Evolutionary conservation across 2,113 vertebrate genomes (phyloP).

Genomic region (Melospiza melodia): DNA sequence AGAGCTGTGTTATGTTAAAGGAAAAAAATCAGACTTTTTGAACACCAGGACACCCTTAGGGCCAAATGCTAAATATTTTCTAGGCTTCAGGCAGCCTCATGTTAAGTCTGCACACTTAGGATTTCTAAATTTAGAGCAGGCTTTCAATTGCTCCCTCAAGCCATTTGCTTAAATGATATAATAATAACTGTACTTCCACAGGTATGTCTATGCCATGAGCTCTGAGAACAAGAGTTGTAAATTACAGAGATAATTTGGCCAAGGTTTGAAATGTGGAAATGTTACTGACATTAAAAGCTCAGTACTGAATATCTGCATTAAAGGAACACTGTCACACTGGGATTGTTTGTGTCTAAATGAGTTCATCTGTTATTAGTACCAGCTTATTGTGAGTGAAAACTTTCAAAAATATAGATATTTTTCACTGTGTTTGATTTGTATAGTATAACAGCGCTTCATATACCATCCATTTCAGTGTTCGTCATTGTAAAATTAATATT

Average conservation of each 20-base stretch:
- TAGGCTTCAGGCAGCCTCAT: not conserved
- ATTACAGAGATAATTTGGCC: not conserved
- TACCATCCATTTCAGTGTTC: not conserved
- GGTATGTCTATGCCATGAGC: not conserved
- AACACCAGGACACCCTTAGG: not conserved
- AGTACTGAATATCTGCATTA: not conserved
- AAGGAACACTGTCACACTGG: not conserved
- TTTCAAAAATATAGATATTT: not conserved
- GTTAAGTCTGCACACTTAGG: not conserved
- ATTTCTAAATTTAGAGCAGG: not conserved
- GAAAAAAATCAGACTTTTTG: not conserved
- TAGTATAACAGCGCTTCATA: not conserved
- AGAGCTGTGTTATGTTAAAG: not conserved
- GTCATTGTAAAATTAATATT: not conserved
- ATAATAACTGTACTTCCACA: not conserved
- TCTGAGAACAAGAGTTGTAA: not conserved
- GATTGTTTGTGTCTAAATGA: not conserved
- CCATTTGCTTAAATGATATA: not conserved
- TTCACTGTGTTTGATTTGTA: not conserved
- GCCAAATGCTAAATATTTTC: not conserved
- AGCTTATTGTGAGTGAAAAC: not conserved
- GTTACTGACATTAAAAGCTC: not conserved
- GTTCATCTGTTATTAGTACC: not conserved
- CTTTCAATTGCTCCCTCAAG: constrained; percentile 12
- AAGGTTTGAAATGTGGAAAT: not conserved